These are phyloP conservation scores for Heterodera carotae DNA, from an alignment of 1,140 invertebrate genomes.

Conservation along the genomic window DNA sequence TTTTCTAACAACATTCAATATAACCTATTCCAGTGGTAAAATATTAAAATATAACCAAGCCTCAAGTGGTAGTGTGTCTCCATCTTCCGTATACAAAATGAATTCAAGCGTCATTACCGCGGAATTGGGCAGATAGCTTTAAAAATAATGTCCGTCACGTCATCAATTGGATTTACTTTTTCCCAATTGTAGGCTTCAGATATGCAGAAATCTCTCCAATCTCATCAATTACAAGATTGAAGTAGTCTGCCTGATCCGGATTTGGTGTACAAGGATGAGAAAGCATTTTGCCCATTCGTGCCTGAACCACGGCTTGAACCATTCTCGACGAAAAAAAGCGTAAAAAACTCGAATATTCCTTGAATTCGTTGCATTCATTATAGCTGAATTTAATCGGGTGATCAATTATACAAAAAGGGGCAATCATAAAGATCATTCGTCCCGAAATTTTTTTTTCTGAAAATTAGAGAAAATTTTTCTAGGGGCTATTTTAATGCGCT, in stretches of 20 bases:
- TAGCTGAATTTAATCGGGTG: constrained; percentile 15
- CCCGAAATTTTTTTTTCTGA: no score
- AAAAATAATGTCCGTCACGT: constrained; percentile 11
- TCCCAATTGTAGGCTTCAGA: constrained; percentile 39
- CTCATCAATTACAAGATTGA: constrained; percentile 52
- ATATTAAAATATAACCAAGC: constrained; percentile 38
- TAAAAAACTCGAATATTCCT: constrained; percentile 47
- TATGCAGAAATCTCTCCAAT: constrained; percentile 57
- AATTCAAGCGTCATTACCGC: constrained; percentile 46
- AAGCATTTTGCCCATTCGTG: constrained; percentile 40
- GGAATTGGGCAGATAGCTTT: constrained; percentile 45
- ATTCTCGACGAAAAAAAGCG: constrained; percentile 47
- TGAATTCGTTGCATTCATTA: constrained; percentile 17
- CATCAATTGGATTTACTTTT: constrained; percentile 29
- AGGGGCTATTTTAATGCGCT: no score
- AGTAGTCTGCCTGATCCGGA: constrained; percentile 49
- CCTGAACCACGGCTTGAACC: constrained; percentile 50
- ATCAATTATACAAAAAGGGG: background rate
- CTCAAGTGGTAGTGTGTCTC: constrained; percentile 50
- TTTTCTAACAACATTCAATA: no score
- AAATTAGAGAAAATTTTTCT: no score
- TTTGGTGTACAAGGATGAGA: constrained; percentile 33
- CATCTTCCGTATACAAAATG: constrained; percentile 53
- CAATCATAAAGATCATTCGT: no score
- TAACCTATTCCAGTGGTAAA: background rate